Percentiles rank a stretch among this genome's conserved stretches.
phyloP scores from a whole-genome alignment of 2,888 invertebrate species.

The Archips crataeganus region DNA sequence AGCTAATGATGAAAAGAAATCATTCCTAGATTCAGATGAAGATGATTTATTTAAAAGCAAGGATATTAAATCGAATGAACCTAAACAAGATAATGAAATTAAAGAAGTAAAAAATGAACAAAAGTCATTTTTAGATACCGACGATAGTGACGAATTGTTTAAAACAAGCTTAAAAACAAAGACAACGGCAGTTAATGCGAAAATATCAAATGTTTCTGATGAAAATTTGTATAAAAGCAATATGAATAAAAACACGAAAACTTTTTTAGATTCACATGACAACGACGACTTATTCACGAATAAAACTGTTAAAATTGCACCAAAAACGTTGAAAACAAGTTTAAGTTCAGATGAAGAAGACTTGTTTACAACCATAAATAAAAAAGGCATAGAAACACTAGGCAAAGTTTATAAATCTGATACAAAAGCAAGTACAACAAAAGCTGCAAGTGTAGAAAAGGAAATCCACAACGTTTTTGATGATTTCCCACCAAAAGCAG shows the following conservation, averaged over 20 bases:
- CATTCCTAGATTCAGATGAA: conserved; percentile 7
- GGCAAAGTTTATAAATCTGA: conserved; percentile 28
- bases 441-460: not conserved
- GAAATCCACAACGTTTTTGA: conserved; percentile 18
- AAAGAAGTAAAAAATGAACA: not conserved
- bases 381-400: conserved; percentile 26
- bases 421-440: not conserved
- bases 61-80: conserved; percentile 11
- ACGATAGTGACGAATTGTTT: conserved; percentile 30
- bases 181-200: conserved; percentile 1
- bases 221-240: conserved; percentile 3
- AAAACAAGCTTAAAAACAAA: conserved; percentile 22
- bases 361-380: conserved; percentile 4
- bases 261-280: conserved; percentile 24
- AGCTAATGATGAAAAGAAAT: not conserved
- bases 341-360: conserved; percentile 22
- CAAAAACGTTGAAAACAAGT: not conserved
- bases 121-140: conserved; percentile 19
- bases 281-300: conserved; percentile 26
- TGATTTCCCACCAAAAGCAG: conserved; percentile 20
- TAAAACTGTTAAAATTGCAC: conserved; percentile 5
- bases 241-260: not conserved
- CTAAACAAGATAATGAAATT: conserved; percentile 4
- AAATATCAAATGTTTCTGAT: conserved; percentile 13
- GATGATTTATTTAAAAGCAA: conserved; percentile 7